Evolutionary conservation across 2,113 vertebrate genomes (phyloP).

Genomic region (Pelmatolapia mariae): DNA sequence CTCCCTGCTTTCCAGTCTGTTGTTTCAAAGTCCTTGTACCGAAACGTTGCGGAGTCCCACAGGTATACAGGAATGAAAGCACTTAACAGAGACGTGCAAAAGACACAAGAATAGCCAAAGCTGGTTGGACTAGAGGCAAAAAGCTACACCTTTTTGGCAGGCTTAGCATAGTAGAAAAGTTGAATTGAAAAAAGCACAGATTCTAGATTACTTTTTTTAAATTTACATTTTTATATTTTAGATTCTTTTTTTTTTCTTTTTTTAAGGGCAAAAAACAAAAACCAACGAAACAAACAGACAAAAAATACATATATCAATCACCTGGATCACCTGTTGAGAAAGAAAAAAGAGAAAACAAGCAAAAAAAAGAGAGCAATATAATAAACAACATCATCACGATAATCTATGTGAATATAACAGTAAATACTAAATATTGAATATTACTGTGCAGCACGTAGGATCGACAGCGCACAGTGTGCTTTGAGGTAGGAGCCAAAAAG

Average conservation of each 20-base stretch:
- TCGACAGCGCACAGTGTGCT: no score
- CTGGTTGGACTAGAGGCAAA: not conserved
- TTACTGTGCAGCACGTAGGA: no score
- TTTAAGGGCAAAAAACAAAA: not conserved
- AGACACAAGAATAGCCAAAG: not conserved
- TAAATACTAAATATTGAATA: no score
- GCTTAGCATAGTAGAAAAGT: not conserved
- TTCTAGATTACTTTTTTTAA: fast-evolving
- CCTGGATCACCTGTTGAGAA: no score
- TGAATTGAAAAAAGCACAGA: not conserved
- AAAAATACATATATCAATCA: no score
- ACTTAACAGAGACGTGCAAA: not conserved
- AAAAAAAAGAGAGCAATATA: no score
- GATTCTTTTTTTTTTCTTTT: not conserved
- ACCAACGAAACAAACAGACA: no score
- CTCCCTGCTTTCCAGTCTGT: not conserved
- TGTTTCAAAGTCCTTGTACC: not conserved
- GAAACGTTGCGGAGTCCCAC: not conserved
- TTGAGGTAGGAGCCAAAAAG: no score
- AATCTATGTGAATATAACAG: no score
- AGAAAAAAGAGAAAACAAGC: no score
- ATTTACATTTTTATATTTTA: not conserved
- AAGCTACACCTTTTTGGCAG: not conserved
- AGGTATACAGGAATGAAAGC: not conserved
- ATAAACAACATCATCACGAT: no score